These are phyloP conservation scores for Caenorhabditis sulstoni DNA, from an alignment of 2,888 invertebrate genomes.

Conservation along the genomic window DNA sequence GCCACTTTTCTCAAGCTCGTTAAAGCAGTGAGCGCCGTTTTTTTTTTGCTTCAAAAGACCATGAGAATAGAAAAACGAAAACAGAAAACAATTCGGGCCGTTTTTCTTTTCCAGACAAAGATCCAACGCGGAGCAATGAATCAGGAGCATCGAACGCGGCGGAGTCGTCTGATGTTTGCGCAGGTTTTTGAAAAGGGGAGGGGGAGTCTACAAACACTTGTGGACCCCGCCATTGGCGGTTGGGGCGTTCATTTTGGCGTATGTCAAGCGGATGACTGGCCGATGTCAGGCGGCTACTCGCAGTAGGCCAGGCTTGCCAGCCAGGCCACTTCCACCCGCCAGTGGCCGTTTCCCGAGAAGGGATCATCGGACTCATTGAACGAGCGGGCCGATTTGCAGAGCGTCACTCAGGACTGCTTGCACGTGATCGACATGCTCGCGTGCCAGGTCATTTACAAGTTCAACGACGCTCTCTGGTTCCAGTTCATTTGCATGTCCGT, in stretches of 20 bases:
- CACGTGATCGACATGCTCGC: conserved; percentile 56
- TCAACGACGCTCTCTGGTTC: conserved; percentile 59
- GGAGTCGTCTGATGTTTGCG: conserved; percentile 42
- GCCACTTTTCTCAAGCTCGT: conserved; percentile 46
- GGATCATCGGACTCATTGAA: too few species aligned
- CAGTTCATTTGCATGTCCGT: conserved; percentile 58
- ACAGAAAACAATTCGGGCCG: neutral
- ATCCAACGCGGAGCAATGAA: neutral
- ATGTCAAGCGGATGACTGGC: too few species aligned
- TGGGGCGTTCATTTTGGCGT: too few species aligned
- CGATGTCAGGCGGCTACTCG: too few species aligned
- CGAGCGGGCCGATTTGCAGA: too few species aligned
- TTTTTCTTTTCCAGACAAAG: neutral
- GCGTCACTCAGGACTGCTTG: conserved; percentile 57
- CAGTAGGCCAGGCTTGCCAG: too few species aligned
- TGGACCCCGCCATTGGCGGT: too few species aligned
- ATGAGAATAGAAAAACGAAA: too few species aligned
- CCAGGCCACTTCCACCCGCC: too few species aligned
- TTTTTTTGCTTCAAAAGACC: too few species aligned
- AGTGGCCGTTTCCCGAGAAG: too few species aligned
- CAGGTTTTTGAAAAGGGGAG: conserved; percentile 14
- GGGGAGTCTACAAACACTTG: too few species aligned
- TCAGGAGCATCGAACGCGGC: neutral
- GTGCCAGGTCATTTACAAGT: conserved; percentile 59
- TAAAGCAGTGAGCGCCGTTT: conserved; percentile 18